Percentiles rank a stretch among this genome's conserved stretches.
Evolutionary conservation across 2,113 vertebrate species (phyloP).

Genomic region (Blennius ocellaris): DNA sequence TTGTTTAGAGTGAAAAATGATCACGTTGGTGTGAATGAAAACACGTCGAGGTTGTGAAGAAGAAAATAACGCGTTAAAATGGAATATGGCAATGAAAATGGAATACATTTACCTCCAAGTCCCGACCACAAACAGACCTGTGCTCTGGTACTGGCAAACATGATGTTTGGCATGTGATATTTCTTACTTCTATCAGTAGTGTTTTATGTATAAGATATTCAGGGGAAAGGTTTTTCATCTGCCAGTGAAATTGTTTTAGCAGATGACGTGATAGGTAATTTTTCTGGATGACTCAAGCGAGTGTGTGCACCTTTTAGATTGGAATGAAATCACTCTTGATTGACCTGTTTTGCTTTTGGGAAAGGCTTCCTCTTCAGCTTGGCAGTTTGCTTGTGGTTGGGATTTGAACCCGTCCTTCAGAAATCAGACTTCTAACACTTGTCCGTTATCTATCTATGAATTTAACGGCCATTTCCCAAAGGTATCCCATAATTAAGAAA

Average conservation of each 20-base stretch:
- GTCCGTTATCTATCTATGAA: neutral
- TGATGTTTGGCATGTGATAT: too few relatives aligned
- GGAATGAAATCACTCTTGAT: constrained; percentile 51
- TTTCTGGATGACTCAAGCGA: constrained; percentile 15
- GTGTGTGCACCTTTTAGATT: constrained; percentile 11
- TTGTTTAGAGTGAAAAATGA: too few relatives aligned
- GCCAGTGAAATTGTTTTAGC: constrained; percentile 2
- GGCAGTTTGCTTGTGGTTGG: too few relatives aligned
- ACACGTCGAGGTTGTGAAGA: too few relatives aligned
- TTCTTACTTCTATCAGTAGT: neutral
- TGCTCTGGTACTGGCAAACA: too few relatives aligned
- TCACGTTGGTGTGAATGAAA: too few relatives aligned
- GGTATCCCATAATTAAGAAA: neutral
- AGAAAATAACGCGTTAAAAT: too few relatives aligned
- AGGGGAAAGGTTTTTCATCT: neutral
- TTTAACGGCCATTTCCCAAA: neutral
- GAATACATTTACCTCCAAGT: too few relatives aligned
- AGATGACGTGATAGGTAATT: constrained; percentile 17
- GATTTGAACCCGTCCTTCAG: neutral
- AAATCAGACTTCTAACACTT: neutral
- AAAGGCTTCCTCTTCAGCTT: neutral
- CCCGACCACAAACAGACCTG: too few relatives aligned
- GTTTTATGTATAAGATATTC: neutral
- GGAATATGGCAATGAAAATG: too few relatives aligned
- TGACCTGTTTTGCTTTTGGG: constrained; percentile 29